Evolutionary conservation across 2,797 vertebrate species (phyloP), one percentile per base, ranked within the genome.

Genomic region (Phataginus tricuspis): DNA sequence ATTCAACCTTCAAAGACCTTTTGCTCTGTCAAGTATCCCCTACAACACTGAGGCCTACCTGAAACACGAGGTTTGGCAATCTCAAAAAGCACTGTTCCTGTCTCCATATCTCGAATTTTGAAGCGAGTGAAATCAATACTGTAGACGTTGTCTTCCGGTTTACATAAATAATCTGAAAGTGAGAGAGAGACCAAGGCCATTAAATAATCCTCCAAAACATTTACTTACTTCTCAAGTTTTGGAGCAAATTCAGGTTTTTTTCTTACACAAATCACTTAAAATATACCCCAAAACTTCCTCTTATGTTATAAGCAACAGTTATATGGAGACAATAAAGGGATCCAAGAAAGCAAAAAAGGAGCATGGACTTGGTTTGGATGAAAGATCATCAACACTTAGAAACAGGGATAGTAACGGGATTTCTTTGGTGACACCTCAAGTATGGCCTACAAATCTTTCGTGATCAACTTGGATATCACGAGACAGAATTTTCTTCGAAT

Each of bases 71-170:
- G 99, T 97, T 99, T 99, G 97, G 99, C 99, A n/a, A 99, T 99
- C 98, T 99, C 99, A 98, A 99, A 99, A 25, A 99, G 99, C 84
- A 99, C 99, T 0, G 99, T 99, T 85, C 99, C 99, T 0, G 99
- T 99, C 98, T 99, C 99, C 95, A 99, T 98, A 97, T 99, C 99
- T 97, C 99, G 98, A 97, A 99, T 99, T 99, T 99, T 99, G 98
- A 99, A 99, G 78, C 99, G 99, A 19, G 99, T 99, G 93, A 99
- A 99, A 97, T 99, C 99, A 89, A 99, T 99, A 97, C 98, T 99
- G 98, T 99, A 99, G 97, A 99, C 96, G 57, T 99, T 99, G 98
- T 99, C 99, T 95, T 99, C 99, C 0, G 99, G 99, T 98, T 99
- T 99, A 98, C 99, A 99, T 64, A 99, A 98, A 98, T 99, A 99